Percentiles rank a stretch among this genome's conserved stretches.
These are phyloP conservation scores for Tipula helvola DNA, from an alignment of 2,888 invertebrate species.

Conservation along the genomic window DNA sequence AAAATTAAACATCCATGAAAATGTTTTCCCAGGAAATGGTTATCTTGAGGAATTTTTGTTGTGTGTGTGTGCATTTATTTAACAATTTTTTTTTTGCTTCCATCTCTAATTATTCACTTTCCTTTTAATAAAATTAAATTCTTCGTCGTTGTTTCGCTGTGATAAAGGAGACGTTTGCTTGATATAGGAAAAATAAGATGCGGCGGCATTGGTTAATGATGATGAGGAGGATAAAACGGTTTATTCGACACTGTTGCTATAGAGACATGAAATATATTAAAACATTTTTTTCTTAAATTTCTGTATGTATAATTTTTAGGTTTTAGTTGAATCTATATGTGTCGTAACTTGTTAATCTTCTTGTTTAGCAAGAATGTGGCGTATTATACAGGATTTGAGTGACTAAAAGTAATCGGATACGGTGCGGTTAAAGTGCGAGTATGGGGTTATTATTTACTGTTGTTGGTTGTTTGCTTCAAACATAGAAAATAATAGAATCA, in stretches of 20 bases:
- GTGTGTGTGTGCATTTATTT: background rate
- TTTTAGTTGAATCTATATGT: too few relatives aligned
- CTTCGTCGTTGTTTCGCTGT: background rate
- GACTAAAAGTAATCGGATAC: too few relatives aligned
- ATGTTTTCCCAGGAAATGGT: background rate
- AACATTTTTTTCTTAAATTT: background rate
- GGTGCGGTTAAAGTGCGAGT: too few relatives aligned
- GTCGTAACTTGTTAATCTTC: too few relatives aligned
- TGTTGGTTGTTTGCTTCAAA: too few relatives aligned
- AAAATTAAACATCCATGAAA: background rate
- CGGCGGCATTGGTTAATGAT: background rate
- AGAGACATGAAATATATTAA: background rate
- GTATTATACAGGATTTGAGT: too few relatives aligned
- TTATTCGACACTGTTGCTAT: background rate
- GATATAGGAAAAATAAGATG: background rate
- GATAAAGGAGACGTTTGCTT: background rate
- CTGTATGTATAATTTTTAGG: too few relatives aligned
- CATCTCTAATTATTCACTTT: background rate
- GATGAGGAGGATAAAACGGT: background rate
- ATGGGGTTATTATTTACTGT: too few relatives aligned
- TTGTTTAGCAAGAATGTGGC: too few relatives aligned
- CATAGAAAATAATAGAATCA: too few relatives aligned
- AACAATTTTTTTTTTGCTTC: background rate
- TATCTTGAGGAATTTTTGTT: background rate
- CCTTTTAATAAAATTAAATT: background rate